Conservation (phyloP, 2,888 invertebrate genomes). For the Beris morrisii region DNA sequence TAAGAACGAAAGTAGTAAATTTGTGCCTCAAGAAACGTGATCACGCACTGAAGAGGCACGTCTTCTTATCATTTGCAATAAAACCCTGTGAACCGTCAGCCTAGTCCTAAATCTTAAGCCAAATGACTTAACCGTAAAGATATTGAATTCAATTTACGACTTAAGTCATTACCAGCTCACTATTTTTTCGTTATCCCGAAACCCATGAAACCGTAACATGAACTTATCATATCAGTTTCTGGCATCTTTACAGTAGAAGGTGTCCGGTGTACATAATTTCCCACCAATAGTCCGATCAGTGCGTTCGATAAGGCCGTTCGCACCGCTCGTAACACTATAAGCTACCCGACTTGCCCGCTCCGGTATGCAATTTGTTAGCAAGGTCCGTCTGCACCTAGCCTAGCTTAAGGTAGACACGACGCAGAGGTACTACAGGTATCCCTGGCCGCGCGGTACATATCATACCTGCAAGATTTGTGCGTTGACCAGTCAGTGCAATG, state of each 20-base stretch:
- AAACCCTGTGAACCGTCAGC: slow-evolving; percentile 8
- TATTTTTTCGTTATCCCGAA: not conserved
- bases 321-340: too few relatives aligned
- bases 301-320: slow-evolving; percentile 8
- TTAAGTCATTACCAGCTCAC: slow-evolving; percentile 6
- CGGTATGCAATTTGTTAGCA: too few relatives aligned
- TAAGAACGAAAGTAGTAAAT: too few relatives aligned
- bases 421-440: too few relatives aligned
- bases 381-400: slow-evolving; percentile 9
- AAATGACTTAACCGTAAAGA: slow-evolving; percentile 10
- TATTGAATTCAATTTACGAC: slow-evolving; percentile 10
- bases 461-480: slow-evolving; percentile 14
- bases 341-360: too few relatives aligned
- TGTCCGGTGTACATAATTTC: slow-evolving; percentile 18
- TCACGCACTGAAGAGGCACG: too few relatives aligned
- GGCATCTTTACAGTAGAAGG: slow-evolving; percentile 29
- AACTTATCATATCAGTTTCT: slow-evolving; percentile 25
- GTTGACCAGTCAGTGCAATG: slow-evolving; percentile 30
- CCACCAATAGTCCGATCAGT: slow-evolving; percentile 20
- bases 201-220: slow-evolving; percentile 24
- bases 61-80: not conserved
- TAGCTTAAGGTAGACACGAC: too few relatives aligned
- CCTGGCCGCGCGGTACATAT: not conserved
- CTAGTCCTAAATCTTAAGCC: not conserved
- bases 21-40: too few relatives aligned